A percentile compares a stretch with the other conserved stretches of the same genome.
phyloP scores from a whole-genome alignment of 2,888 invertebrate genomes.

The Ectemnius continuus region DNA sequence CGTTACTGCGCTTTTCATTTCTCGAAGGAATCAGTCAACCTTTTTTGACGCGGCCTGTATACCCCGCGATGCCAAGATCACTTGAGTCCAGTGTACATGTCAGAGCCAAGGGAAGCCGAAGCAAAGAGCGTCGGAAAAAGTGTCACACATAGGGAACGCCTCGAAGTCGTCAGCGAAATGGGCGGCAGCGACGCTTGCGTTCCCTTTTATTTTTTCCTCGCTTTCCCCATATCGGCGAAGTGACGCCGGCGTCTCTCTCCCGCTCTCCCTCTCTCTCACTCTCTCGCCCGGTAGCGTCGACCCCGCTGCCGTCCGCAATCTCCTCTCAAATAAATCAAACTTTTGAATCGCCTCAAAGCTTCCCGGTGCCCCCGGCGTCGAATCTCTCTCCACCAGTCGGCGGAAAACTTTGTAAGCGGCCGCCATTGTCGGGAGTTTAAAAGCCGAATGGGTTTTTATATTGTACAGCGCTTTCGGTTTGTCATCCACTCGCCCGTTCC shows the following conservation, averaged over 20 bases:
- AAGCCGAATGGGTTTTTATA: constrained; percentile 77
- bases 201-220: constrained; percentile 41
- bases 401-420: constrained; percentile 73
- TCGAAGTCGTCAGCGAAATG: constrained; percentile 63
- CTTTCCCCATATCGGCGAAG: constrained; percentile 36
- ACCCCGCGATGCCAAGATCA: too few relatives aligned
- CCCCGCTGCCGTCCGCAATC: constrained; percentile 70
- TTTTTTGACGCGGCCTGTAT: too few relatives aligned
- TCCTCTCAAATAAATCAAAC: constrained; percentile 77
- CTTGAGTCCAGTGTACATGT: too few relatives aligned
- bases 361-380: constrained; percentile 19
- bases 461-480: constrained; percentile 75
- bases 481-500: constrained; percentile 58
- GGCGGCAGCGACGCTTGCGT: constrained; percentile 15
- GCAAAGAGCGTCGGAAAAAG: constrained; percentile 41
- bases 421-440: constrained; percentile 76
- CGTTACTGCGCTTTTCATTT: too few relatives aligned
- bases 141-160: constrained; percentile 62
- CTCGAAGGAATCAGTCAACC: too few relatives aligned
- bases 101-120: too few relatives aligned
- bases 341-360: constrained; percentile 70
- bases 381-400: constrained; percentile 34
- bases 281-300: constrained; percentile 29
- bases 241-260: constrained; percentile 37
- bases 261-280: too few relatives aligned